Conservation (phyloP, 2,888 invertebrate genomes). For the Smittia sp. region DNA sequence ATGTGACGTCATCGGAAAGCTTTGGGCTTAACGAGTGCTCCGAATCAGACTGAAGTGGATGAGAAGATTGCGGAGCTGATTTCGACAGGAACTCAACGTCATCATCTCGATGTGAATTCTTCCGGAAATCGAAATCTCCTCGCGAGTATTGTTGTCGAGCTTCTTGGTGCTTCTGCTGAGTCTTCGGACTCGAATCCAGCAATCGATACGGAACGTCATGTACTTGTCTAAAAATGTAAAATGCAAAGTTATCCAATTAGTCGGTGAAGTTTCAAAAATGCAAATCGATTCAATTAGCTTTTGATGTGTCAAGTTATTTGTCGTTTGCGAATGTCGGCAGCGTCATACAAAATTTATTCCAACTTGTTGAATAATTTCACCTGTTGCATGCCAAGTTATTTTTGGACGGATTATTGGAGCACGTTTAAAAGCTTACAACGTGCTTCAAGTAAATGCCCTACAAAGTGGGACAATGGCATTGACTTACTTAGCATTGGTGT, state of each 20-base stretch:
- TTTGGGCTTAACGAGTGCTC: conserved; percentile 50
- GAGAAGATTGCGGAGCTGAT: conserved; percentile 53
- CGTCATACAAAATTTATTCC: conserved; percentile 41
- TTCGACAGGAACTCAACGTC: conserved; percentile 52
- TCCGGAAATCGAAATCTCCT: conserved; percentile 47
- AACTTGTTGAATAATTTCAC: conserved; percentile 41
- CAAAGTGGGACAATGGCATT: too few species aligned
- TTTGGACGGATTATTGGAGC: neutral
- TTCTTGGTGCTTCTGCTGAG: conserved; percentile 46
- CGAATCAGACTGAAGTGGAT: conserved; percentile 52
- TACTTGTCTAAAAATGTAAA: conserved; percentile 47
- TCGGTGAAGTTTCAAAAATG: neutral
- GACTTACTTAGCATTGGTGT: conserved; percentile 48
- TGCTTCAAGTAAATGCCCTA: neutral
- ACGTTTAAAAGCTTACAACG: neutral
- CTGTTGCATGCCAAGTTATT: conserved; percentile 27
- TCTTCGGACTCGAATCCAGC: conserved; percentile 65
- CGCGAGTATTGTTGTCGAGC: neutral
- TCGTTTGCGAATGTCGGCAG: conserved; percentile 32
- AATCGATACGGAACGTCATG: conserved; percentile 76
- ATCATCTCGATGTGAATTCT: conserved; percentile 62
- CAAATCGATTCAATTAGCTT: neutral
- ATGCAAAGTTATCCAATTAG: neutral
- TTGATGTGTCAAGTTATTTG: neutral
- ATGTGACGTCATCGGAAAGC: conserved; percentile 48